phyloP scores from a whole-genome alignment of 2,797 vertebrate genomes.

The Pteronotus mesoamericanus region DNA sequence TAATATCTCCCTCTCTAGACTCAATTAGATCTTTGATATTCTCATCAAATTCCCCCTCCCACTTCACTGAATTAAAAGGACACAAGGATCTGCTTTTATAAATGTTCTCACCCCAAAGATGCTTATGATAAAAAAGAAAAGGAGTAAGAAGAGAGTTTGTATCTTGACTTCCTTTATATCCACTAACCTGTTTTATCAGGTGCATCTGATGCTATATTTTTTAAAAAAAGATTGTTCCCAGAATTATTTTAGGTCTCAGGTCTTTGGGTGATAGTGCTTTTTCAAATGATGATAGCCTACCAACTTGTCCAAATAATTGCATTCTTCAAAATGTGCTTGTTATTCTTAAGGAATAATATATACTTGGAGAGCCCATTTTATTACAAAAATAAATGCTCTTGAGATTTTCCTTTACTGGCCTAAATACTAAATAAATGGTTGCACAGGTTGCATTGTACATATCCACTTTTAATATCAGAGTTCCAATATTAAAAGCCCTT shows the following conservation, averaged over 20 bases:
- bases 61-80: neutral
- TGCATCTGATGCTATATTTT: neutral
- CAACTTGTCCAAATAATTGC: neutral
- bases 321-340: neutral
- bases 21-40: neutral
- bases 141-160: neutral
- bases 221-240: neutral
- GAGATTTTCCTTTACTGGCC: neutral
- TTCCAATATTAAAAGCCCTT: neutral
- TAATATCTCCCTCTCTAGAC: neutral
- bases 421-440: neutral
- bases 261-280: neutral
- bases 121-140: neutral
- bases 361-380: neutral
- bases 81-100: neutral
- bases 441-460: neutral
- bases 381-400: neutral
- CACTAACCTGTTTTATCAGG: neutral
- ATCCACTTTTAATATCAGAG: neutral
- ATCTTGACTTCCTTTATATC: neutral
- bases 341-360: neutral
- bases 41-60: neutral
- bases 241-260: slow-evolving; percentile 11
- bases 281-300: neutral
- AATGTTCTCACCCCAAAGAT: neutral